phyloP scores from a whole-genome alignment of 2,797 vertebrate genomes.

The Decapterus maruadsi region DNA sequence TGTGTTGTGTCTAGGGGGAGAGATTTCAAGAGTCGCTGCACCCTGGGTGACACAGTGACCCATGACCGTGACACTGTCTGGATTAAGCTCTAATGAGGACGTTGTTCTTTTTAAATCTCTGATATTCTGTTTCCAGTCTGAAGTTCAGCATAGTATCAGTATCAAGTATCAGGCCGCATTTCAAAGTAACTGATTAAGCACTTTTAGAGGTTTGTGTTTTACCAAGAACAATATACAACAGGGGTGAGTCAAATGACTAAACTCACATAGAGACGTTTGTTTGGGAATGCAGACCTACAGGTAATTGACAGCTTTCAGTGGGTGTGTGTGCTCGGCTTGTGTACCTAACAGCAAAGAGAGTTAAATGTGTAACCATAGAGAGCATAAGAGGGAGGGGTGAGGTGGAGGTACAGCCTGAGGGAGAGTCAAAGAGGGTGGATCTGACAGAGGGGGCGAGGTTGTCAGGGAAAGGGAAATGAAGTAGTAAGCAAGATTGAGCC shows the following conservation, averaged over 20 bases:
- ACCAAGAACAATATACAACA: conserved; percentile 12
- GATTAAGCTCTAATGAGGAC: conserved; percentile 58
- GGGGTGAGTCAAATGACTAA: conserved; percentile 32
- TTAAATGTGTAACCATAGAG: conserved; percentile 75
- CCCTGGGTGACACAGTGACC: conserved; percentile 47
- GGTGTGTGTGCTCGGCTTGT: conserved; percentile 78
- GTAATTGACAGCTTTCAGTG: conserved; percentile 67
- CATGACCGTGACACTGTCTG: conserved; percentile 39
- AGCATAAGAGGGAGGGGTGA: conserved; percentile 64
- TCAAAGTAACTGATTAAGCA: conserved; percentile 21
- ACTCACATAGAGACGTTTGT: conserved; percentile 34
- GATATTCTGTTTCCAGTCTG: conserved; percentile 15
- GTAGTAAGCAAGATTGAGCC: conserved; percentile 79
- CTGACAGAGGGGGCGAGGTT: conserved; percentile 73
- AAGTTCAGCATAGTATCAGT: conserved; percentile 17
- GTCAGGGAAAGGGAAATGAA: conserved; percentile 76
- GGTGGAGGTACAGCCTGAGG: conserved; percentile 68
- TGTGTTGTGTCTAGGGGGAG: conserved; percentile 23
- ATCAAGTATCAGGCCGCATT: conserved; percentile 18
- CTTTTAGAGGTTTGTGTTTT: conserved; percentile 9
- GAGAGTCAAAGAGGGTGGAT: conserved; percentile 74
- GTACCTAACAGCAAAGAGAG: conserved; percentile 60
- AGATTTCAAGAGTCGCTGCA: conserved; percentile 40
- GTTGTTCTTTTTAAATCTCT: conserved; percentile 35
- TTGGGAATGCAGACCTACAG: conserved; percentile 83